Conservation (phyloP, 2,113 vertebrate species). For the Cheilinus undulatus region DNA sequence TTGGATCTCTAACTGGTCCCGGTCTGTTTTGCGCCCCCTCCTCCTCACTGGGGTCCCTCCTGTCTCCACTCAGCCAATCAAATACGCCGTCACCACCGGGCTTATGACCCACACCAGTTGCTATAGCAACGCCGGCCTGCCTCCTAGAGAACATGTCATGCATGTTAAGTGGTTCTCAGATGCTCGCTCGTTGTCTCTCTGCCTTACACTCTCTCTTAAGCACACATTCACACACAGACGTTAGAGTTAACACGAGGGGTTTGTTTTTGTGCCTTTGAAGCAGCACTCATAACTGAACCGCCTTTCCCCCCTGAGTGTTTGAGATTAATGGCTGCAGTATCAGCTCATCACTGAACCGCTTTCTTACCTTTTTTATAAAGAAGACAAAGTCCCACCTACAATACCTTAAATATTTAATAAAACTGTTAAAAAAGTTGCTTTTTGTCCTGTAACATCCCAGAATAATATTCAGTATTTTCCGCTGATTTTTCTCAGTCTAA, state of each 20-base stretch:
- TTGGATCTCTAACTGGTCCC: conserved; percentile 51
- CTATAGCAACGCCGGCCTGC: conserved; percentile 76
- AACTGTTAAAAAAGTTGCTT: not conserved
- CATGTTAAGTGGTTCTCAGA: conserved; percentile 80
- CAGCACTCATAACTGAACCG: conserved; percentile 10
- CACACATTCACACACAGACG: conserved; percentile 29
- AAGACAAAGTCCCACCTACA: not conserved
- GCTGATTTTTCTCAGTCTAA: too few species aligned
- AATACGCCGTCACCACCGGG: conserved; percentile 63
- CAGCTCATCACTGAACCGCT: not conserved
- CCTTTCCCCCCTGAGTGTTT: not conserved
- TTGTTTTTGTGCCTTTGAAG: conserved; percentile 27
- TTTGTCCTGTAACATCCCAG: not conserved
- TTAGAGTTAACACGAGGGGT: conserved; percentile 32
- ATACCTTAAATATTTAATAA: too few species aligned
- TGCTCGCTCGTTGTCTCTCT: conserved; percentile 63
- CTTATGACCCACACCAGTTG: conserved; percentile 78
- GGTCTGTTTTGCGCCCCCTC: not conserved
- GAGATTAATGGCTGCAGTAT: not conserved
- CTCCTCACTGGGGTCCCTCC: conserved; percentile 42
- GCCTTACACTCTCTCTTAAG: conserved; percentile 40
- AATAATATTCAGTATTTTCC: too few species aligned
- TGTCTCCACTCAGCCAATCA: conserved; percentile 75
- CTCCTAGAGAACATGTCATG: conserved; percentile 77
- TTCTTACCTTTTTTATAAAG: not conserved